A percentile compares a stretch with the other conserved stretches of the same genome.
Conservation (phyloP, 2,797 vertebrate genomes). For the Cuculus canorus region DNA sequence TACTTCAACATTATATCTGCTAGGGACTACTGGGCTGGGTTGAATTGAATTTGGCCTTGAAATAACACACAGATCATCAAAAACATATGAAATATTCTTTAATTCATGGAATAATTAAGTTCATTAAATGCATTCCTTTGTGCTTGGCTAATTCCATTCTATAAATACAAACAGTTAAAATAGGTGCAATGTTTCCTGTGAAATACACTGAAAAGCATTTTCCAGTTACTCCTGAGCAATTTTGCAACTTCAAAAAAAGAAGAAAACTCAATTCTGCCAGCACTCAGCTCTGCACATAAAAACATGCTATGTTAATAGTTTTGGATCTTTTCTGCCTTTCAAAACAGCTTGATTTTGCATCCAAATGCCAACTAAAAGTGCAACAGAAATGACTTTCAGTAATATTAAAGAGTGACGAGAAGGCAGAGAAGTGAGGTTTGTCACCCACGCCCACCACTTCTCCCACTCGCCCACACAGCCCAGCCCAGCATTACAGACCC, state of each 20-base stretch:
- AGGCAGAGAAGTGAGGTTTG: background rate
- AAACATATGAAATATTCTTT: conserved; percentile 48
- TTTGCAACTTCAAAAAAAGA: background rate
- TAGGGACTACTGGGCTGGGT: background rate
- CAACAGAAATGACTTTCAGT: background rate
- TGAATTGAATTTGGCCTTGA: conserved; percentile 46
- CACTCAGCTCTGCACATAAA: background rate
- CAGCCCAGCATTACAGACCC: accelerated
- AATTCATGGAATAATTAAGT: conserved; percentile 54
- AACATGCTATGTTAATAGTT: accelerated
- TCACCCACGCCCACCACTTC: background rate
- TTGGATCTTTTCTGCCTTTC: background rate
- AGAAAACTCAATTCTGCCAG: background rate
- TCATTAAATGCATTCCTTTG: conserved; percentile 37
- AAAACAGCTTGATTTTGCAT: background rate
- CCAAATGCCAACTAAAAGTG: background rate
- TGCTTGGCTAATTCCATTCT: conserved; percentile 6
- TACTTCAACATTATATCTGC: background rate
- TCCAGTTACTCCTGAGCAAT: background rate
- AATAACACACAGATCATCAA: conserved; percentile 31
- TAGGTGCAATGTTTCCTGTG: background rate
- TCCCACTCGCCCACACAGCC: accelerated
- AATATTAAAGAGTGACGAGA: background rate
- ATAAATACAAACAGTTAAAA: background rate
- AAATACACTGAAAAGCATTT: background rate